phyloP scores from a whole-genome alignment of 2,113 vertebrate species.

The Chionodraco myersi region DNA sequence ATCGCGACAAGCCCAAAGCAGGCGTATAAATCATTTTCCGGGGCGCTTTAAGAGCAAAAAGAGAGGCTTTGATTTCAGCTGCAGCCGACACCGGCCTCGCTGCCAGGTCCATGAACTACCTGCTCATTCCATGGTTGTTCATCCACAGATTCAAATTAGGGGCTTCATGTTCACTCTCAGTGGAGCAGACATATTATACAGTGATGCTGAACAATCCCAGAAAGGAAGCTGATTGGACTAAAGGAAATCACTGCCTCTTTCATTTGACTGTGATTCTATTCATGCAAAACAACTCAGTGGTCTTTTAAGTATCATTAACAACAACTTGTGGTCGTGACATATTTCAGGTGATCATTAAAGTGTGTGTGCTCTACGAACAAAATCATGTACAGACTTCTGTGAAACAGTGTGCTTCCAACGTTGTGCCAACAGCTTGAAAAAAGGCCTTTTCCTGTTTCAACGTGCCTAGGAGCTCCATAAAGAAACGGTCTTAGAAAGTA shows the following conservation, averaged over 20 bases:
- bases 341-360: not conserved
- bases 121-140: conserved; percentile 25
- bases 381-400: not conserved
- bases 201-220: conserved; percentile 15
- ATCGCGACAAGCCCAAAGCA: conserved; percentile 60
- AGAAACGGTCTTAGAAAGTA: not conserved
- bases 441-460: conserved; percentile 16
- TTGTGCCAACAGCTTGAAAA: conserved; percentile 14
- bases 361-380: not conserved
- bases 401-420: not conserved
- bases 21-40: conserved; percentile 69
- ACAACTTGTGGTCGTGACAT: not conserved
- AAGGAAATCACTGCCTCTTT: conserved; percentile 29
- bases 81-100: not conserved
- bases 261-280: conserved; percentile 35
- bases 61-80: conserved; percentile 49
- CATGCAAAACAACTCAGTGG: conserved; percentile 18
- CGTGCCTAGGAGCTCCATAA: not conserved
- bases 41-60: conserved; percentile 46
- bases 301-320: not conserved
- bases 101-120: conserved; percentile 23
- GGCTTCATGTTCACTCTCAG: not conserved
- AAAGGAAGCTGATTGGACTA: conserved; percentile 25
- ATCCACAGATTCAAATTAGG: conserved; percentile 37
- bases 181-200: not conserved